phyloP scores from a whole-genome alignment of 2,797 vertebrate species.

The Rhinogobio ventralis region DNA sequence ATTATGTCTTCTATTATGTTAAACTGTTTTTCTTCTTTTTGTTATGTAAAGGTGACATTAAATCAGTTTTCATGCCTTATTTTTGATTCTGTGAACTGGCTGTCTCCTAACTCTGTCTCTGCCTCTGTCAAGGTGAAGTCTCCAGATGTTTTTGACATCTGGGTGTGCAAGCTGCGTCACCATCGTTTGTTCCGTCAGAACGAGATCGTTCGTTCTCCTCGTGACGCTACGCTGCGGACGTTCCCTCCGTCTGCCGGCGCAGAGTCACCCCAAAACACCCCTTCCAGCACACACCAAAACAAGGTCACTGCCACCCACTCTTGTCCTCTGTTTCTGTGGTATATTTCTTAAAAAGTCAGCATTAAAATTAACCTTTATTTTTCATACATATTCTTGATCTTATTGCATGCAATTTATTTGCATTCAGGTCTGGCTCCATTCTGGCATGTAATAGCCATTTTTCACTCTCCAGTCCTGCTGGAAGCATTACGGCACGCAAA shows the following conservation, averaged over 20 bases:
- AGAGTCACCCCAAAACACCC: conserved; percentile 88
- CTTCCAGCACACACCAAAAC: conserved; percentile 80
- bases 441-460: too few species aligned
- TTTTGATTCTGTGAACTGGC: conserved; percentile 42
- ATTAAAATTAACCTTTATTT: neutral
- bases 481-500: neutral
- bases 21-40: neutral
- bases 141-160: conserved; percentile 95
- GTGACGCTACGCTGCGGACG: conserved; percentile 90
- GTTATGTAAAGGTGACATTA: neutral
- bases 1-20: neutral
- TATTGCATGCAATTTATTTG: neutral
- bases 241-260: conserved; percentile 88
- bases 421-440: neutral
- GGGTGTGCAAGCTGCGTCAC: conserved; percentile 94
- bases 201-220: conserved; percentile 95
- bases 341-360: neutral
- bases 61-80: neutral
- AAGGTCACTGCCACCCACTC: conserved; percentile 78
- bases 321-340: neutral
- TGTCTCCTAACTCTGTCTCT: conserved; percentile 24
- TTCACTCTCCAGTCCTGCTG: neutral
- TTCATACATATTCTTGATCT: neutral
- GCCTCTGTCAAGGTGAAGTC: conserved; percentile 89
- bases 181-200: conserved; percentile 97